Base-by-base conservation (phyloP, 2,113 vertebrate genomes). In the Melanotaenia duboulayi region DNA sequence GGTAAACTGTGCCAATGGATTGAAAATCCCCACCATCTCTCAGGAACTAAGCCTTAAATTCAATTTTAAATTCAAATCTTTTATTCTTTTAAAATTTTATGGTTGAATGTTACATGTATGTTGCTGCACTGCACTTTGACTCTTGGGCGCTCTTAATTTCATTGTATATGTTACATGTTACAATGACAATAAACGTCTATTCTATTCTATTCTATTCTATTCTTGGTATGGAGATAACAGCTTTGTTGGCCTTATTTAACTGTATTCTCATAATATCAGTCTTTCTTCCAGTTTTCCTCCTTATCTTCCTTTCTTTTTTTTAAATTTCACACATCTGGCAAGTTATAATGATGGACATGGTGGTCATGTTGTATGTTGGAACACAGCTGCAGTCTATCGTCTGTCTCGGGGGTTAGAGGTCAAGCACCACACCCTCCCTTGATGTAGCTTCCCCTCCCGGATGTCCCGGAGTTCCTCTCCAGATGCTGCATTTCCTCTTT, bases 261-360 rank as follows among this genome's bases (percentile, higher is more conserved):
- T 14, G 17, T 1, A 2, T 61, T 44, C 11, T 25, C 7, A 9
- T 42, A 4, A 42, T 60, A 59, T 28, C 0, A 52, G 40, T n/a
- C 37, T 25, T 72, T 37, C 48, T 50, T 52, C 68, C 32, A 28
- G 23, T 66, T 57, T 46, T 87, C 73, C 28, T 82, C 80, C 82
- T 60, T 28, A 4, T 28, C 28, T 28, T 28, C 6, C 6, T 28
- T 28, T 28, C 6, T 35, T 35, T 35, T 35, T 35, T 7, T 7
- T 7, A 35, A 35, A 35, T 35, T 35, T 35, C 8, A 49, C 68
- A 76, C 55, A 72, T 82, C 62, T 72, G 51, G 71, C 24, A 76
- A 78, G 90, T 91, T 80, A 87, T 80, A 81, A 59, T 73, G 73
- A 87, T 50, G 82, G 78, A 64, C 71, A 58, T 68, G 65, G 68